Percentiles rank a stretch among this genome's conserved stretches.
These are phyloP conservation scores for Dioctria rufipes DNA, from an alignment of 2,888 invertebrate species.

Conservation along the genomic window DNA sequence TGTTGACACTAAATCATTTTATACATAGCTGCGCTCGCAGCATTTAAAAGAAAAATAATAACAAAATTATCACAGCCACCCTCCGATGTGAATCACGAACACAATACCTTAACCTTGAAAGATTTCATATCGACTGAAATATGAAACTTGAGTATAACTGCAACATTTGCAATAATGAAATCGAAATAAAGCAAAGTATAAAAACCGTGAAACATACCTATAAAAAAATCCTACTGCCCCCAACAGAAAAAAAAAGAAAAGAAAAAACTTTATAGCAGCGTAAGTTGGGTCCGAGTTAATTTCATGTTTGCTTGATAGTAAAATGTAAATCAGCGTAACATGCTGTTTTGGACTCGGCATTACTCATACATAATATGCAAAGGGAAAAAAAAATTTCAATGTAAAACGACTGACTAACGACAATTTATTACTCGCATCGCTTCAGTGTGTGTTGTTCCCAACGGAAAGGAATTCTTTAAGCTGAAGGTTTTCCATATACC, in stretches of 20 bases:
- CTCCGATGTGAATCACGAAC: background rate
- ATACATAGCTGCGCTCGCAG: no score
- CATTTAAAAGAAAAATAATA: no score
- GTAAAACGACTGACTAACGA: constrained; percentile 4
- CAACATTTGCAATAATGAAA: constrained; percentile 3
- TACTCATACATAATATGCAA: background rate
- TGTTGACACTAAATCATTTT: no score
- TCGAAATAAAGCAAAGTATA: background rate
- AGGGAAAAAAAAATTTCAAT: background rate
- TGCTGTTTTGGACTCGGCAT: background rate
- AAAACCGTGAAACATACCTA: background rate
- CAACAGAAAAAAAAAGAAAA: no score
- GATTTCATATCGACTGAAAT: background rate
- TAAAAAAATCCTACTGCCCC: no score
- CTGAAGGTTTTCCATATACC: background rate
- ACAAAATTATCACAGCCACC: no score
- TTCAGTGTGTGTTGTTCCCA: background rate
- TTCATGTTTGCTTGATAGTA: no score
- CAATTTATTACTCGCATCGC: background rate
- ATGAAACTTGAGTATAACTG: background rate
- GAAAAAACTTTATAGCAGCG: no score
- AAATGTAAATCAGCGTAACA: no score
- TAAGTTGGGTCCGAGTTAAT: no score
- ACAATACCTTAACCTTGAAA: background rate
- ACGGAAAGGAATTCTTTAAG: background rate